These are phyloP conservation scores for Elaphurus davidianus DNA, from an alignment of 2,113 vertebrate genomes.

Conservation along the genomic window DNA sequence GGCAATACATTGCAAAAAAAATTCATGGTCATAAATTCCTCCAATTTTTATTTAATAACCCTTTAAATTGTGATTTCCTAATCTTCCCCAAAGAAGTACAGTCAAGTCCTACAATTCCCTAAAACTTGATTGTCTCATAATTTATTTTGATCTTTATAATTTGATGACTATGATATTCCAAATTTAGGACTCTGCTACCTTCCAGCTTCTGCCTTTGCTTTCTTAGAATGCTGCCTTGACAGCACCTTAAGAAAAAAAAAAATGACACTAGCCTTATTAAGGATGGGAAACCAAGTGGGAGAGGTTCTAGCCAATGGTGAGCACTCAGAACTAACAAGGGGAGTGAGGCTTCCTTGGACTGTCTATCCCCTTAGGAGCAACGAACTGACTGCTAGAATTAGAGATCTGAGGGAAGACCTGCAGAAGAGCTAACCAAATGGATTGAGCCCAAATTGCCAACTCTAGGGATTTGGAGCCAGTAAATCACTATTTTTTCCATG, in stretches of 20 bases:
- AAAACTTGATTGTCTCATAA: not conserved
- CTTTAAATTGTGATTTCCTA: not conserved
- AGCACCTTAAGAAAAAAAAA: not conserved
- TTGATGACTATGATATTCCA: not conserved
- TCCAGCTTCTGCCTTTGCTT: not conserved
- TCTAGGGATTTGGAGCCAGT: not conserved
- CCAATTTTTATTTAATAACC: not conserved
- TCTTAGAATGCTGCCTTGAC: not conserved
- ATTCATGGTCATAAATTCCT: not conserved
- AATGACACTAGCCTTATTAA: not conserved
- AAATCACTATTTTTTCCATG: not conserved
- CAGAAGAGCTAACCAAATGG: not conserved
- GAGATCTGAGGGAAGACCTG: not conserved
- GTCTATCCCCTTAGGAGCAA: not conserved
- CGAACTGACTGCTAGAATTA: not conserved
- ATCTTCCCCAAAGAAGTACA: not conserved
- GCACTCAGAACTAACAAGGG: not conserved
- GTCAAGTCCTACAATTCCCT: not conserved
- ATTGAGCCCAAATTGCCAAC: not conserved
- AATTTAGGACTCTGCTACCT: not conserved
- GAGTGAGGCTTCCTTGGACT: not conserved
- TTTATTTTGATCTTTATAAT: not conserved
- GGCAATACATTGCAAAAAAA: not conserved
- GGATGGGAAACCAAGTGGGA: not conserved
- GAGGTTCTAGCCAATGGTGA: rapidly evolving